phyloP scores from a whole-genome alignment of 2,888 invertebrate genomes.

The Ischnura elegans region DNA sequence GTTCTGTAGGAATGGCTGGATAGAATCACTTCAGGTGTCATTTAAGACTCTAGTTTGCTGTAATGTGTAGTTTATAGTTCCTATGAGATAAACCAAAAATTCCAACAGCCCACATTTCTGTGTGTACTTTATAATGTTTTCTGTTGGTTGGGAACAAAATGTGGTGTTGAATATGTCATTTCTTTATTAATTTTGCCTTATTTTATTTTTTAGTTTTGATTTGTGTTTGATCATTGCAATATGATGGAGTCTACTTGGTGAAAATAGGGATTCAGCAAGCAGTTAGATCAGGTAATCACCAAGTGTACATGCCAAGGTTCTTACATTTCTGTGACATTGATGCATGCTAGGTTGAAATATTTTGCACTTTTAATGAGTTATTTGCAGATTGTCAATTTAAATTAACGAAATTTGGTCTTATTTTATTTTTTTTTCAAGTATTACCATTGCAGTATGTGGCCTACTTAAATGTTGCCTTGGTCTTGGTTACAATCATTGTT shows the following conservation, averaged over 20 bases:
- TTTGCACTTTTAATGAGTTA: background rate
- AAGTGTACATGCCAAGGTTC: background rate
- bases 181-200: background rate
- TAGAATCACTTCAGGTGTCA: background rate
- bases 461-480: background rate
- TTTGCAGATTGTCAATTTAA: background rate
- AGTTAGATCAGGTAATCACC: background rate
- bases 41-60: slow-evolving; percentile 24
- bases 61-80: slow-evolving; percentile 31
- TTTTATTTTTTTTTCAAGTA: background rate
- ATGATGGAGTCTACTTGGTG: background rate
- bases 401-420: background rate
- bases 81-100: background rate
- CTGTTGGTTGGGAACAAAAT: background rate
- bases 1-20: background rate
- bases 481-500: background rate
- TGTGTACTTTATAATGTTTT: background rate
- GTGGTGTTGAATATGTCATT: background rate
- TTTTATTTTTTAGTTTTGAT: background rate
- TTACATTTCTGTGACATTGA: background rate
- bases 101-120: background rate
- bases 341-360: background rate
- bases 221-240: background rate
- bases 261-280: background rate
- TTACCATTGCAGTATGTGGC: background rate